Conservation (phyloP, 1,140 invertebrate species). For the Gonatopus flavifemur region DNA sequence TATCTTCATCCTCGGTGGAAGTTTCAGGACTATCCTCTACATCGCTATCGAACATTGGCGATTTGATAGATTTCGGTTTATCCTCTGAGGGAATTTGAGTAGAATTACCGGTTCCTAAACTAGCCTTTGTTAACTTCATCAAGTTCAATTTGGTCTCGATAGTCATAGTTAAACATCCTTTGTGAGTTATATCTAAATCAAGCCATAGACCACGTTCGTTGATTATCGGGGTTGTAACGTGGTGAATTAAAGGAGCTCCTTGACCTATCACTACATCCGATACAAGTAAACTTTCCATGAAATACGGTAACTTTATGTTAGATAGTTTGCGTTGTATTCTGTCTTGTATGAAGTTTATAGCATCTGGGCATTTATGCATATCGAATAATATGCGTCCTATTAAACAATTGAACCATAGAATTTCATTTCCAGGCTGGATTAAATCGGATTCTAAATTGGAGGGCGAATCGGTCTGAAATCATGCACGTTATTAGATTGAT, state of each 20-base stretch:
- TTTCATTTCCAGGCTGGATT: constrained; percentile 35
- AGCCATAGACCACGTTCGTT: constrained; percentile 92
- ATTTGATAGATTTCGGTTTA: constrained; percentile 30
- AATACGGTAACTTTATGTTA: constrained; percentile 84
- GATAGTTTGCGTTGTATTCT: constrained; percentile 85
- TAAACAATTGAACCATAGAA: constrained; percentile 75
- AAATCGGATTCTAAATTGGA: constrained; percentile 4
- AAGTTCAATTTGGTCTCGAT: constrained; percentile 96
- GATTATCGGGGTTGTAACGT: constrained; percentile 71
- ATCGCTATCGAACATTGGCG: constrained; percentile 77
- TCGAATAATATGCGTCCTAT: constrained; percentile 78
- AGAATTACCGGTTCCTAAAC: constrained; percentile 23
- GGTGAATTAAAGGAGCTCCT: constrained; percentile 75
- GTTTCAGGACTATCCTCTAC: constrained; percentile 92
- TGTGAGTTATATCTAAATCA: constrained; percentile 87
- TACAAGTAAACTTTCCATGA: constrained; percentile 82
- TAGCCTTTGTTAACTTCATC: constrained; percentile 73
- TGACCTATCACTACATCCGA: constrained; percentile 77
- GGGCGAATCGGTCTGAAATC: constrained; percentile 2
- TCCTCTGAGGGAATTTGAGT: constrained; percentile 33
- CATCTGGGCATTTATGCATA: constrained; percentile 66
- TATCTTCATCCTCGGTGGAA: constrained; percentile 79
- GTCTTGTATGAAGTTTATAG: constrained; percentile 67
- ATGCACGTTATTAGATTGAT: neutral
- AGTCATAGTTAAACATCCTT: constrained; percentile 84